Conservation (phyloP, 1,140 invertebrate species). For the Scaptodrosophila lebanonensis region DNA sequence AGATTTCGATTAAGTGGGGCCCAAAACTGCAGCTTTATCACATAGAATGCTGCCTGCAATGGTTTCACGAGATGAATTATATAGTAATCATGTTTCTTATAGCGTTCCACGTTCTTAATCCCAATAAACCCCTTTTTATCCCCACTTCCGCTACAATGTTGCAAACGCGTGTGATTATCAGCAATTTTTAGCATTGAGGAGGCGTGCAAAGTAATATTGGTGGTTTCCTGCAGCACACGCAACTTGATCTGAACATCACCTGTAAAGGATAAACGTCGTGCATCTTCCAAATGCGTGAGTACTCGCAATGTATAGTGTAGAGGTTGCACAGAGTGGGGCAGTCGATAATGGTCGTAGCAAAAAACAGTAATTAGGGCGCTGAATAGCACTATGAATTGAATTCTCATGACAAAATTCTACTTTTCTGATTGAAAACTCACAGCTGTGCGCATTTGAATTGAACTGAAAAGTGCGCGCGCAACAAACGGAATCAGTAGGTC, state of each 20-base stretch:
- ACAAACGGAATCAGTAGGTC: too few species aligned
- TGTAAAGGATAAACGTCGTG: conserved; percentile 57
- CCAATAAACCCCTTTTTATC: conserved; percentile 74
- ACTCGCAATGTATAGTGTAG: conserved; percentile 83
- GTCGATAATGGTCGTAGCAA: conserved; percentile 78
- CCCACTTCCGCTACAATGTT: neutral
- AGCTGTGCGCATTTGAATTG: too few species aligned
- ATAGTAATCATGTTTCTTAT: conserved; percentile 81
- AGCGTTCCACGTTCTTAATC: conserved; percentile 8
- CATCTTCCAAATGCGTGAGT: conserved; percentile 79
- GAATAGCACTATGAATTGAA: conserved; percentile 2
- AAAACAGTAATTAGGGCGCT: neutral
- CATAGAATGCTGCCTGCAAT: conserved; percentile 80
- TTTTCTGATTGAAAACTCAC: conserved; percentile 20
- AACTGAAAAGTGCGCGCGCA: too few species aligned
- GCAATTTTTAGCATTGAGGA: conserved; percentile 72
- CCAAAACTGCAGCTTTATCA: conserved; percentile 82
- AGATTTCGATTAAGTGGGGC: conserved; percentile 81
- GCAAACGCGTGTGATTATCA: conserved; percentile 40
- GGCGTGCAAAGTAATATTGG: conserved; percentile 84
- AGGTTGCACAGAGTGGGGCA: conserved; percentile 82
- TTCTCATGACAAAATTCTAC: conserved; percentile 4
- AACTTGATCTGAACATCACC: conserved; percentile 81
- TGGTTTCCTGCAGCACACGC: conserved; percentile 78
- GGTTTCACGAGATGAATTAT: conserved; percentile 79